Base-by-base conservation (phyloP, 2,888 invertebrate species). In the Rotaria socialis region DNA sequence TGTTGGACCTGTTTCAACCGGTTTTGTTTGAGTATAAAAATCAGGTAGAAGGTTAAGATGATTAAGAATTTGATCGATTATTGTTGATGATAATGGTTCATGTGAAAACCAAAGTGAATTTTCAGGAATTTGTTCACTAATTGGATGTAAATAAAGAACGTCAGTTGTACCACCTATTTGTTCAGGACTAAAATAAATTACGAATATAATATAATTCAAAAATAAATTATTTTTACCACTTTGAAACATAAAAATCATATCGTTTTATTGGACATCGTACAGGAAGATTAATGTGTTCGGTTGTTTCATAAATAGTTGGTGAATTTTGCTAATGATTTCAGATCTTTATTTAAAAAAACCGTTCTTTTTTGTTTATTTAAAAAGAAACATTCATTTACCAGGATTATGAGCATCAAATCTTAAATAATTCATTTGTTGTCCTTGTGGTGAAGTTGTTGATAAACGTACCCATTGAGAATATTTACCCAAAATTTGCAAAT, bases 201-300 rank as follows among this genome's bases (percentile, higher is more conserved):
- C n/a, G n/a, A n/a, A n/a, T n/a, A n/a, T n/a, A n/a, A n/a, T n/a
- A n/a, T n/a, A n/a, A n/a, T n/a, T n/a, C n/a, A n/a, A n/a, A n/a
- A n/a, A n/a, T n/a, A n/a, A n/a, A n/a, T n/a, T n/a, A n/a, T 35
- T 6, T 11, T 11, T 47, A 80, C 80, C 96, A 97, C 93, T 97
- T 97, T 10, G 96, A 96, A 88, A 96, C 93, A 92, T 97, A 97
- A 92, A 97, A 97, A 93, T 97, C 97, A 90, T 96, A 97, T 84
- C 97, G 92, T 91, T 96, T 96, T 16, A 97, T 96, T 88, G 97
- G 96, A 93, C 97, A 97, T 88, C 96, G 93, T 24, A 96, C 92
- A 0, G 96, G 96, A 92, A 96, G 95, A 88, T 95, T 95, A 91
- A 95, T 94, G 89, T 96, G 96, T 92, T 96, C 96, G 91, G 95